Conservation (phyloP, 2,113 vertebrate species). For the Daubentonia madagascariensis region DNA sequence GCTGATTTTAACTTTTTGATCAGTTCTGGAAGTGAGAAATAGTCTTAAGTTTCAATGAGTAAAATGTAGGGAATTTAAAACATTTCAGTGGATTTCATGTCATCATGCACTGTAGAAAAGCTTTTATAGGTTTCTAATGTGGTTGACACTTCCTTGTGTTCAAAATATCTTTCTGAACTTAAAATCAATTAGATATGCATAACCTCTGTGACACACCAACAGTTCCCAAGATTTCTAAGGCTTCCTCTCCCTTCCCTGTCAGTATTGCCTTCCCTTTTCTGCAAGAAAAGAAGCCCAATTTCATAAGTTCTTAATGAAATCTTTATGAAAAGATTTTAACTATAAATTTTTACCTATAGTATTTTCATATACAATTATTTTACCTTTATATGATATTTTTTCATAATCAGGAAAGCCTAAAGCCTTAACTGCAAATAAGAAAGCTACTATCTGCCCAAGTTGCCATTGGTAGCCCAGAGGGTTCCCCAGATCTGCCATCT, state of each 20-base stretch:
- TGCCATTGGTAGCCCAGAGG: constrained; percentile 36
- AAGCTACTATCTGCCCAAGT: not conserved
- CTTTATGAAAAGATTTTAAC: no score
- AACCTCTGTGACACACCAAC: constrained; percentile 10
- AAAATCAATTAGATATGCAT: constrained; percentile 45
- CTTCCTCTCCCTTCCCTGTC: constrained; percentile 33
- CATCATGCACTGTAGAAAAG: not conserved
- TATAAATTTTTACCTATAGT: constrained; percentile 38
- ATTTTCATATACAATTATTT: constrained; percentile 42
- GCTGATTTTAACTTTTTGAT: not conserved
- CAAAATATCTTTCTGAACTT: constrained; percentile 41
- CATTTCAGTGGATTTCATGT: not conserved
- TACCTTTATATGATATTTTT: not conserved
- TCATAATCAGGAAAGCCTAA: constrained; percentile 26
- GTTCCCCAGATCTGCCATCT: constrained; percentile 40
- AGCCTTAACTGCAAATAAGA: constrained; percentile 42
- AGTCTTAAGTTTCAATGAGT: not conserved
- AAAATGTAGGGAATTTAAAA: not conserved
- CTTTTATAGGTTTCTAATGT: not conserved
- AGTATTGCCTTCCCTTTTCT: not conserved
- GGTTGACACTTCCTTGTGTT: not conserved
- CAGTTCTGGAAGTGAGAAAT: not conserved
- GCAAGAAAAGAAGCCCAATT: constrained; percentile 8
- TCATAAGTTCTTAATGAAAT: constrained; percentile 40
- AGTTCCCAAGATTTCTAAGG: not conserved